These are phyloP conservation scores for Plecturocebus donacophilus DNA, from an alignment of 2,113 vertebrate genomes.

Conservation along the genomic window DNA sequence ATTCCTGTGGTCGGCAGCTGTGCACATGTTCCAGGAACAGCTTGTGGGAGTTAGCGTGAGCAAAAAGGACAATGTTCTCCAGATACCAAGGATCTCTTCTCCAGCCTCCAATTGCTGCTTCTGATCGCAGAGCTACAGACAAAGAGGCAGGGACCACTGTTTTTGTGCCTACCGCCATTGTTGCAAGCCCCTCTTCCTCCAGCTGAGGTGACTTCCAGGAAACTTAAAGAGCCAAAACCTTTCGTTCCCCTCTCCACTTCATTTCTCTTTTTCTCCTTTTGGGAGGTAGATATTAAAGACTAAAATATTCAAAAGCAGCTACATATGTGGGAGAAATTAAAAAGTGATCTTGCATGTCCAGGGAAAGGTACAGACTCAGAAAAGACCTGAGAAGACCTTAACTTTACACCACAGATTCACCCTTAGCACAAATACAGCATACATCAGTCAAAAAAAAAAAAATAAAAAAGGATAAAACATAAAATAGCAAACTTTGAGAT, in stretches of 20 bases:
- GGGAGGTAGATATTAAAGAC: neutral
- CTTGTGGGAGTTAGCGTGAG: neutral
- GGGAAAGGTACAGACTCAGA: neutral
- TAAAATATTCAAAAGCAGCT: neutral
- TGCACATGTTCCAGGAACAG: neutral
- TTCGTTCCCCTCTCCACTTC: neutral
- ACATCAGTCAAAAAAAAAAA: neutral
- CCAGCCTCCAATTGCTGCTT: neutral
- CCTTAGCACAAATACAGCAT: neutral
- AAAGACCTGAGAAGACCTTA: neutral
- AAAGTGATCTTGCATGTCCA: neutral
- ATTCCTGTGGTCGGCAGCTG: neutral
- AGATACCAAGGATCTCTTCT: neutral
- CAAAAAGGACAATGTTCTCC: neutral
- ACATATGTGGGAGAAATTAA: neutral
- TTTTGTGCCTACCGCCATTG: neutral
- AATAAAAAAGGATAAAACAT: neutral
- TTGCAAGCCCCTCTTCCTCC: neutral
- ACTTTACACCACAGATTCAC: neutral
- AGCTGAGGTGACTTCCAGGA: neutral
- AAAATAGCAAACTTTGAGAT: neutral
- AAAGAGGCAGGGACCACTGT: neutral
- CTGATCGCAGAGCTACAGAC: neutral
- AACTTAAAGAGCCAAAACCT: neutral
- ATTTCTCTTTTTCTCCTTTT: neutral